Evolutionary conservation across 2,113 vertebrate species (phyloP).

Genomic region (Thymallus thymallus): DNA sequence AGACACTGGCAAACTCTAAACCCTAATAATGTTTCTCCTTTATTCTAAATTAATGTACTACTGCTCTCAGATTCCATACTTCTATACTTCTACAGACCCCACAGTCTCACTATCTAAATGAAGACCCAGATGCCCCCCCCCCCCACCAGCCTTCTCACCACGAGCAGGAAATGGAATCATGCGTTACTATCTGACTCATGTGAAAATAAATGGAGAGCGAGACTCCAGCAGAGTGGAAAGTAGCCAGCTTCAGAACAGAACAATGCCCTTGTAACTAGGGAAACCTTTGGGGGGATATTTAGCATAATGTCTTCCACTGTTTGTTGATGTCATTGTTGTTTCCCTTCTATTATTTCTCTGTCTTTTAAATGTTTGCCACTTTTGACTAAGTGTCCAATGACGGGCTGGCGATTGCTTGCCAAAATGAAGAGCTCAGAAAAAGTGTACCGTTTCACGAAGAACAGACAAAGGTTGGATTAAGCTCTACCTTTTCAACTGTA

Average conservation of each 20-base stretch:
- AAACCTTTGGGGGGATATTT: slow-evolving; percentile 29
- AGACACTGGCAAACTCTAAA: neutral
- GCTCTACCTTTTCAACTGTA: slow-evolving; percentile 39
- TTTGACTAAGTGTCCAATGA: slow-evolving; percentile 46
- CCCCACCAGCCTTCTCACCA: neutral
- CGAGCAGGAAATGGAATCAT: neutral
- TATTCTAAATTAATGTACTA: neutral
- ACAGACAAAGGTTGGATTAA: slow-evolving; percentile 56
- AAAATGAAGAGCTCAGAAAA: slow-evolving; percentile 59
- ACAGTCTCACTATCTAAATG: neutral
- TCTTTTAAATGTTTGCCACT: slow-evolving; percentile 52
- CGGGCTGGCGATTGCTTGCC: slow-evolving; percentile 55
- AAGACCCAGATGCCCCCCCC: neutral
- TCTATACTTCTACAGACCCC: neutral
- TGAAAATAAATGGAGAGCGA: neutral
- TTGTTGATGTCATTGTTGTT: neutral
- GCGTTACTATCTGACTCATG: neutral
- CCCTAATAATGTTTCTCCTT: neutral
- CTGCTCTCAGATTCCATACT: neutral
- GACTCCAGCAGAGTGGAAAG: neutral
- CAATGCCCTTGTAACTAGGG: slow-evolving; percentile 48
- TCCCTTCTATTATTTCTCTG: slow-evolving; percentile 27
- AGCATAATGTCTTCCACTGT: no score
- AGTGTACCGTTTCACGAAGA: slow-evolving; percentile 65
- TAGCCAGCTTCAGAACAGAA: slow-evolving; percentile 26